Conservation (phyloP, 1,140 invertebrate genomes). For the Drosophila pandora region DNA sequence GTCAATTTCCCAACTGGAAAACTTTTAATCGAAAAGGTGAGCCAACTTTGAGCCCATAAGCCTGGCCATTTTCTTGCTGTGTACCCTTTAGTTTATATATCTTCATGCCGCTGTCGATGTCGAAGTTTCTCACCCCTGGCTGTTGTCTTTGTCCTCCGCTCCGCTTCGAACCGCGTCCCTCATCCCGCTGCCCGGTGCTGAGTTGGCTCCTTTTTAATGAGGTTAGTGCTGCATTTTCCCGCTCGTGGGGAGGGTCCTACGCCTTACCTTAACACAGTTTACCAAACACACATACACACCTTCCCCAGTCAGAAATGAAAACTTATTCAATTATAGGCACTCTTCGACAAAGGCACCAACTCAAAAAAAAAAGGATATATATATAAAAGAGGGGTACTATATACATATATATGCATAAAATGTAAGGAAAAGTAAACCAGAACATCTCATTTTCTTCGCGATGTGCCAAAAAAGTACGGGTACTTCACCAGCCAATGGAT, state of each 20-base stretch:
- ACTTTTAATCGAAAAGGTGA: constrained; percentile 3
- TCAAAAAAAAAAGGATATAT: constrained; percentile 22
- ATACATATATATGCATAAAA: background rate
- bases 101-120: constrained; percentile 31
- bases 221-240: constrained; percentile 67
- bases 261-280: constrained; percentile 66
- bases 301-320: constrained; percentile 62
- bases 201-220: constrained; percentile 67
- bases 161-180: background rate
- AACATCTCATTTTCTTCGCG: constrained; percentile 38
- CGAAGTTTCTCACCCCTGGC: constrained; percentile 34
- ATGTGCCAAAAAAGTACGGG: constrained; percentile 28
- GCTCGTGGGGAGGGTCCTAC: constrained; percentile 25
- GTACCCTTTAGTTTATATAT: constrained; percentile 29
- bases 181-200: constrained; percentile 17
- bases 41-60: background rate
- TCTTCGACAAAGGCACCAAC: constrained; percentile 57
- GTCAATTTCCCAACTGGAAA: background rate
- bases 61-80: background rate
- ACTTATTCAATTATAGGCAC: constrained; percentile 78
- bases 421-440: constrained; percentile 32
- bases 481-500: constrained; percentile 52
- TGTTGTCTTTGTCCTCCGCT: constrained; percentile 43
- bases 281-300: constrained; percentile 37
- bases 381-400: constrained; percentile 1